Evolutionary conservation across 2,113 vertebrate species (phyloP), one percentile per base, ranked within the genome.

Genomic region (Lontra canadensis): DNA sequence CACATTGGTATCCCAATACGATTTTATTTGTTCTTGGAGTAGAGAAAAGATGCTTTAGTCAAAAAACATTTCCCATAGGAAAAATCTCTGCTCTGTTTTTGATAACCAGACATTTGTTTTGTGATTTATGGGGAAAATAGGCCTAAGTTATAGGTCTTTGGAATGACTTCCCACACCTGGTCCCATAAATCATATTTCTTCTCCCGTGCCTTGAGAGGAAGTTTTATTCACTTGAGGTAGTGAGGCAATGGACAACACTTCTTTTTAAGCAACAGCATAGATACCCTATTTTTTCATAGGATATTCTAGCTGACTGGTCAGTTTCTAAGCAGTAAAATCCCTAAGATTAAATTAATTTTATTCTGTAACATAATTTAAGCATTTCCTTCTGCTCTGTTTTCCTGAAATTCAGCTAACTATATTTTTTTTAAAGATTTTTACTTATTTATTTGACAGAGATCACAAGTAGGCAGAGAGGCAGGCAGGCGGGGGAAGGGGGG

Each of bases 291-390:
- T 14, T 61, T 83, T 81, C 20, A 69, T 13, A 87, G 20, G 20
- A 36, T 44, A 90, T 26, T 88, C 34, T 25, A 47, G 44, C 82
- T 86, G 10, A 55, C 29, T 21, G 23, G 29, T 92, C 29, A 34
- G 42, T 80, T 91, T 95, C 65, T 78, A 94, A 94, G 55, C 65
- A 71, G 29, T 42, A 69, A 94, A 86, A 92, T 78, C 42, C 47
- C 74, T 65, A 21, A 91, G 61, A 84, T 91, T 65, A 65, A 49
- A 61, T 92, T 44, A 80, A 49, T 81, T 97, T 90, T 96, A 65
- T 94, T 97, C 39, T 90, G 31, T 89, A 92, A 90, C 1, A 69
- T 82, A 86, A 90, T 93, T 71, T 95, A 31, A 90, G 36, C 23
- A 36, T 92, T 97, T 97, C 29, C 44, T 61, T 73, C 15, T 78